A percentile compares a stretch with the other conserved stretches of the same genome.
These are phyloP conservation scores for Trematomus loennbergii DNA, from an alignment of 2,113 vertebrate species.

Conservation along the genomic window DNA sequence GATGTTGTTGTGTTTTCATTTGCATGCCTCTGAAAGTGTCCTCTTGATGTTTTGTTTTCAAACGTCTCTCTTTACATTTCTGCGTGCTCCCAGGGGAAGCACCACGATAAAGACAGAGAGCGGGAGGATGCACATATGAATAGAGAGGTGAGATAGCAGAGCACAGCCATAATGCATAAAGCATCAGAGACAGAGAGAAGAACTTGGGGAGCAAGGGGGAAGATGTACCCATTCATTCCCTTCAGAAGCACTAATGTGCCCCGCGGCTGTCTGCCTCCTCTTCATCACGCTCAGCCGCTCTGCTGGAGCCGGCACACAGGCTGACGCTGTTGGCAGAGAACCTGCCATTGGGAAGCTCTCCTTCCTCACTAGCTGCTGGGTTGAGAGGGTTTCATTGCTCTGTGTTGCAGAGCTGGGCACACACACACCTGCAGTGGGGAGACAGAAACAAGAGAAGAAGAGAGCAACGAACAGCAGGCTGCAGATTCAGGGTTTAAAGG, in stretches of 20 bases:
- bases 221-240: conserved; percentile 56
- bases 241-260: conserved; percentile 57
- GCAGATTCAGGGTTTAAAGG: conserved; percentile 7
- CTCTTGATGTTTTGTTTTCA: conserved; percentile 6
- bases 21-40: background rate
- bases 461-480: background rate
- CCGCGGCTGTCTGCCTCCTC: conserved; percentile 39
- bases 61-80: background rate
- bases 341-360: conserved; percentile 5
- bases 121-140: conserved; percentile 48
- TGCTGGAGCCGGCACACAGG: conserved; percentile 14
- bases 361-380: background rate
- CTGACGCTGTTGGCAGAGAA: background rate
- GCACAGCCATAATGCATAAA: conserved; percentile 57
- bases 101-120: conserved; percentile 21
- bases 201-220: conserved; percentile 57
- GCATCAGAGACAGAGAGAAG: conserved; percentile 48
- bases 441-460: background rate
- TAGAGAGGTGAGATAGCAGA: conserved; percentile 49
- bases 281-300: conserved; percentile 27
- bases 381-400: conserved; percentile 10
- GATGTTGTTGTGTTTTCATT: background rate
- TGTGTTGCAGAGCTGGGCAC: background rate
- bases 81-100: background rate
- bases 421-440: background rate